Base-by-base conservation (phyloP, 2,888 invertebrate genomes). In the Erebia epiphron region DNA sequence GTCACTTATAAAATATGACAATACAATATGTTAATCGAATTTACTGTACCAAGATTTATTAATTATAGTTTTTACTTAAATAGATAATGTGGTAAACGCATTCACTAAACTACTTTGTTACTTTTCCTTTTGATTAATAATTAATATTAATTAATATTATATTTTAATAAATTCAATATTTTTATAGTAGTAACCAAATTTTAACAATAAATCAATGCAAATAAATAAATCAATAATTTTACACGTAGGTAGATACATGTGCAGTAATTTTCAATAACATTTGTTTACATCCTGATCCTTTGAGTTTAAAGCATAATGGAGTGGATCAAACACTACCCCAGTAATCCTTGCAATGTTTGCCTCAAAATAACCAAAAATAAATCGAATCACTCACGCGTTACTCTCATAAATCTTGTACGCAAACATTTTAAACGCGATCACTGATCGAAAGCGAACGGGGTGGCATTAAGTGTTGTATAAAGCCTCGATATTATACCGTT, bases 401-500 rank as follows among this genome's bases (percentile, higher is more conserved):
- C 62, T 71, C 77, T 76, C 79, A 80, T 78, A 79, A 81, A 83
- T 82, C 77, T 75, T 73, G 78, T 75, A 77, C 71, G 78, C 78
- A 83, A 86, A 86, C 83, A 83, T 83, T 84, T 82, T 81, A 83
- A 83, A 81, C 80, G 75, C 79, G 79, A 78, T 77, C 80, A 78
- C 79, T 72, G 71, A 76, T 70, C 75, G 77, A 79, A 80, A 76
- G 70, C 75, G 77, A 79, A 80, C 77, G 83, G 82, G 82, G 83
- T 83, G 81, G 76, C 76, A 79, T 81, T 80, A 80, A 83, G 82
- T 80, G 79, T 74, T 71, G 75, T 75, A 82, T 81, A 81, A 80
- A 76, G 70, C 69, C 79, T 81, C 79, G 75, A 77, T 75, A 82
- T 83, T 82, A 80, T 77, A 76, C 68, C 26, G 35, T 46, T 21